Evolutionary conservation across 2,888 invertebrate genomes (phyloP).

Genomic region (Lithophane semibrunnea): DNA sequence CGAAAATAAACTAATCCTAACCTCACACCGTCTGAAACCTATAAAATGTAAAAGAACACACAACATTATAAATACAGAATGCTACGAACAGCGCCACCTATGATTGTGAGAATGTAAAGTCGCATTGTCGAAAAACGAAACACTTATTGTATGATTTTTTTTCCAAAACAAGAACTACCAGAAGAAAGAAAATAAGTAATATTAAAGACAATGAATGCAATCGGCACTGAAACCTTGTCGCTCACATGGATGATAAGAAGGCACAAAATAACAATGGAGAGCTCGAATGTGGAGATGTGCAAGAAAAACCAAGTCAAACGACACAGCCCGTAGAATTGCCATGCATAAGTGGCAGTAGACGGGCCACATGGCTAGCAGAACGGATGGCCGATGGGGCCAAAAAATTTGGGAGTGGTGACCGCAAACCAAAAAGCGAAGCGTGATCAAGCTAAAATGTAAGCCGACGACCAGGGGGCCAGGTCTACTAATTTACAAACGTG

Average conservation of each 20-base stretch:
- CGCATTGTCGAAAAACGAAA: neutral
- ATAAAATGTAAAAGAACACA: neutral
- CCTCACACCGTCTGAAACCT: neutral
- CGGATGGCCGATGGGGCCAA: neutral
- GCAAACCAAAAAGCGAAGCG: neutral
- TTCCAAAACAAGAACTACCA: too few species aligned
- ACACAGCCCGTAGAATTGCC: neutral
- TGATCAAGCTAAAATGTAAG: neutral
- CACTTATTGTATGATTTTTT: neutral
- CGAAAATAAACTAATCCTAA: neutral
- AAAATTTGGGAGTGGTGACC: neutral
- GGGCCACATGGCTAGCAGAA: neutral
- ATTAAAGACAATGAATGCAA: neutral
- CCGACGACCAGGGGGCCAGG: too few species aligned
- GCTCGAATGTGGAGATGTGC: neutral
- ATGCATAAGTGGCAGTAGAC: neutral
- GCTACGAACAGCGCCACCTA: conserved; percentile 50
- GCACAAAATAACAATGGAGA: neutral
- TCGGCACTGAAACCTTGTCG: neutral
- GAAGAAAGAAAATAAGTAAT: neutral
- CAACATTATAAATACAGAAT: neutral
- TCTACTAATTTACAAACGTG: too few species aligned
- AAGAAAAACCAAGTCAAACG: neutral
- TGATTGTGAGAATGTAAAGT: neutral
- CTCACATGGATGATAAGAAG: neutral